These are phyloP conservation scores for Chloropsis cyanopogon DNA, from an alignment of 2,113 vertebrate genomes.

Conservation along the genomic window DNA sequence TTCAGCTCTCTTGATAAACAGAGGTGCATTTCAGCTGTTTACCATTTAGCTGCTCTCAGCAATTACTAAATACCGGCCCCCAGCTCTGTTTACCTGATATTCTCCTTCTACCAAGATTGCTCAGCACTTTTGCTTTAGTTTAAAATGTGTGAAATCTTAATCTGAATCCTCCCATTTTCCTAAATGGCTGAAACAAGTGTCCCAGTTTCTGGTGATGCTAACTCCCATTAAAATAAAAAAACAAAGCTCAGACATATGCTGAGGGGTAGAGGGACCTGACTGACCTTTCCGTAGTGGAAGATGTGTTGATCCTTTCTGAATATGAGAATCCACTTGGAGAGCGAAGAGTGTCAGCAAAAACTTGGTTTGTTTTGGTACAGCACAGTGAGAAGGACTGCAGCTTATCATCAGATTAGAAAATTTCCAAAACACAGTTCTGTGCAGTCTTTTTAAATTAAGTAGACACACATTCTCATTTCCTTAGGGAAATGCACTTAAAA, in stretches of 20 bases:
- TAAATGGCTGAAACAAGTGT: not conserved
- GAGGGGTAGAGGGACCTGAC: not conserved
- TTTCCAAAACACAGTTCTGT: constrained; percentile 36
- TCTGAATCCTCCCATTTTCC: not conserved
- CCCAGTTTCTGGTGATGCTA: not conserved
- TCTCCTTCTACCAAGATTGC: not conserved
- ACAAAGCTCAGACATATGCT: not conserved
- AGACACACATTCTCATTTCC: not conserved
- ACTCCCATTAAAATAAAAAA: not conserved
- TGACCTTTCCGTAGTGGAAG: not conserved
- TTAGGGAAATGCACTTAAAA: constrained; percentile 8
- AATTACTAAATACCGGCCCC: not conserved
- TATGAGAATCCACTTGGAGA: not conserved
- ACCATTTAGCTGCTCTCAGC: not conserved
- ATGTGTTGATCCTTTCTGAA: not conserved
- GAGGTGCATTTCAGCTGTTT: not conserved
- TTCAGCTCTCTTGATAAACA: not conserved
- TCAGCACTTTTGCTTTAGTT: not conserved
- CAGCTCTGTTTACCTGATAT: not conserved
- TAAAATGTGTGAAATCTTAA: not conserved
- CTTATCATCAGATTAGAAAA: constrained; percentile 24
- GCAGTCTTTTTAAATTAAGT: not conserved
- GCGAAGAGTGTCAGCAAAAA: not conserved
- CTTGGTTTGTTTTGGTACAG: constrained; percentile 23
- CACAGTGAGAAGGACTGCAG: not conserved